These are phyloP conservation scores for Amniataba percoides DNA, from an alignment of 2,797 vertebrate genomes.

Conservation along the genomic window DNA sequence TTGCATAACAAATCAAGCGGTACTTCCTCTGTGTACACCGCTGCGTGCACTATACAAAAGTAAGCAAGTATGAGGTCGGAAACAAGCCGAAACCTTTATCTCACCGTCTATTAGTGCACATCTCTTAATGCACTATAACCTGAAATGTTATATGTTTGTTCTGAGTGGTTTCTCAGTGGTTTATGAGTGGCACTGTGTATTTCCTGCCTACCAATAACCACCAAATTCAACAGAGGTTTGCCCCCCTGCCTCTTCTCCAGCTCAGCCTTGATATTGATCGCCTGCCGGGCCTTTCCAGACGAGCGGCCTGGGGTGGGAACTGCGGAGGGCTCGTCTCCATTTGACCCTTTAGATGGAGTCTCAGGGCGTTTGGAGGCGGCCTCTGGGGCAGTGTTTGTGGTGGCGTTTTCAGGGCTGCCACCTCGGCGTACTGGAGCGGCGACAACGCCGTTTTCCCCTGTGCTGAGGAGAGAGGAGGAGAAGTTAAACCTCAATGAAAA, in stretches of 20 bases:
- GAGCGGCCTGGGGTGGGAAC: conserved; percentile 84
- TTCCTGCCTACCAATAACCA: conserved; percentile 92
- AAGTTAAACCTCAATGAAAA: neutral
- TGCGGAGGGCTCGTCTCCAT: conserved; percentile 83
- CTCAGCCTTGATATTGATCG: conserved; percentile 92
- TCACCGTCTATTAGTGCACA: neutral
- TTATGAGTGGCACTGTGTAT: neutral
- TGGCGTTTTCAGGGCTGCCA: conserved; percentile 80
- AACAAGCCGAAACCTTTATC: neutral
- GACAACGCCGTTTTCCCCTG: conserved; percentile 88
- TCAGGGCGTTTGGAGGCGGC: conserved; percentile 75
- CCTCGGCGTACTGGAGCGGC: conserved; percentile 76
- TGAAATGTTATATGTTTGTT: neutral
- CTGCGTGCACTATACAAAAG: neutral
- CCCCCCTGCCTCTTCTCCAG: conserved; percentile 97
- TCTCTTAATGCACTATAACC: neutral
- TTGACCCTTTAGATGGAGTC: conserved; percentile 75
- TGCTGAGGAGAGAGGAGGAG: conserved; percentile 60
- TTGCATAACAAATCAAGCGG: neutral
- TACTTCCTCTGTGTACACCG: neutral
- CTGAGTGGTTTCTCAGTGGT: neutral
- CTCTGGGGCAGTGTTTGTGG: conserved; percentile 68
- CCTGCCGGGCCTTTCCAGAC: conserved; percentile 89
- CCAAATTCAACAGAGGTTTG: conserved; percentile 95
- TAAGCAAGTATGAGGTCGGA: neutral